Conservation (phyloP, 1,140 invertebrate genomes). For the Hycleus phaleratus region DNA sequence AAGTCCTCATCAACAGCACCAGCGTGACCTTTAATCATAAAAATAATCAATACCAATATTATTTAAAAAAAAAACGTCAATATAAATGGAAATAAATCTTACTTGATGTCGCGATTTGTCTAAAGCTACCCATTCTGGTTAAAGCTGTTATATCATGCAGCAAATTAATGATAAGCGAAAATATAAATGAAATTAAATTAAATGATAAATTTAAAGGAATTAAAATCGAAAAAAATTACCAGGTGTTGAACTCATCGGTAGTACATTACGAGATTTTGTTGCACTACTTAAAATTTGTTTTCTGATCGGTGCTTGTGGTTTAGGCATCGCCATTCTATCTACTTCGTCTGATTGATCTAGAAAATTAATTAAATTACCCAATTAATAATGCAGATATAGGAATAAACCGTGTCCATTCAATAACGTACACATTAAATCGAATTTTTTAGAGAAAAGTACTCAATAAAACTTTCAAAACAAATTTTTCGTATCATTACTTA, state of each 20-base stretch:
- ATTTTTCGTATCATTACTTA: too few relatives aligned
- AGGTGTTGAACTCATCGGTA: background rate
- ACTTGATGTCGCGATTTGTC: constrained; percentile 32
- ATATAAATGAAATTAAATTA: constrained; percentile 24
- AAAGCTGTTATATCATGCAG: constrained; percentile 31
- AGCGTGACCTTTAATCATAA: constrained; percentile 43
- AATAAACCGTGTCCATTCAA: too few relatives aligned
- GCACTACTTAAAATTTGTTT: constrained; percentile 33
- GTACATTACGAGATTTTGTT: constrained; percentile 23
- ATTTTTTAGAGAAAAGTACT: too few relatives aligned
- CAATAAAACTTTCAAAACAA: too few relatives aligned
- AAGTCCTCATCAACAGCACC: constrained; percentile 84
- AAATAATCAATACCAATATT: background rate
- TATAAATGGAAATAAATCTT: constrained; percentile 21
- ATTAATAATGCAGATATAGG: background rate
- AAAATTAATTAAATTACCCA: background rate
- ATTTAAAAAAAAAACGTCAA: constrained; percentile 1
- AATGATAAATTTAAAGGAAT: constrained; percentile 13
- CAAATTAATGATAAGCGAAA: constrained; percentile 17
- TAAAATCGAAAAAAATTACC: background rate
- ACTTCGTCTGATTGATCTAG: constrained; percentile 33
- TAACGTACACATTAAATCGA: too few relatives aligned
- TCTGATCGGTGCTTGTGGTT: constrained; percentile 37
- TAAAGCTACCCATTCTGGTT: constrained; percentile 33
- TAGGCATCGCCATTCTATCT: constrained; percentile 36